Percentiles rank a stretch among this genome's conserved stretches.
phyloP scores from a whole-genome alignment of 1,140 invertebrate species.

The Hycleus cichorii region DNA sequence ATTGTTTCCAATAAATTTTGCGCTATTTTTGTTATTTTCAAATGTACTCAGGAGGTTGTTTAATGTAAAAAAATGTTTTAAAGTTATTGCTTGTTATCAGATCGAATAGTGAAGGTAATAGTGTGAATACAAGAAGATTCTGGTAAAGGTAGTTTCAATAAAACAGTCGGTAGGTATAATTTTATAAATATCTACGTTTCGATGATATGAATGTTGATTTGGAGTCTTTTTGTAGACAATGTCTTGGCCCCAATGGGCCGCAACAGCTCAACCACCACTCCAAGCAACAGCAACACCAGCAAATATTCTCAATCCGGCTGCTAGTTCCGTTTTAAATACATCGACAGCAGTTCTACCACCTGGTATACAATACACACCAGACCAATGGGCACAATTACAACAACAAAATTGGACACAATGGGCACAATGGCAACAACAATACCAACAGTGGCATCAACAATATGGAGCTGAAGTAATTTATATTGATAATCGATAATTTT shows the following conservation, averaged over 20 bases:
- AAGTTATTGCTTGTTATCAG: background rate
- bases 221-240: slow-evolving; percentile 19
- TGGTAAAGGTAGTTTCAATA: background rate
- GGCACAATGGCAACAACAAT: slow-evolving; percentile 77
- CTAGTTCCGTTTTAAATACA: background rate
- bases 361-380: slow-evolving; percentile 55
- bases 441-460: slow-evolving; percentile 74
- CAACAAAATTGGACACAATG: slow-evolving; percentile 78
- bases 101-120: background rate
- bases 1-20: no score
- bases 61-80: background rate
- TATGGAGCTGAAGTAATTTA: slow-evolving; percentile 65
- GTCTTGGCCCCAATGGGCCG: slow-evolving; percentile 30
- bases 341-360: slow-evolving; percentile 35
- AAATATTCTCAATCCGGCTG: slow-evolving; percentile 22
- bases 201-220: background rate
- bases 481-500: background rate
- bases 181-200: background rate
- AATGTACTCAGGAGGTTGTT: background rate
- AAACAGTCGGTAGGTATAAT: slow-evolving; percentile 1
- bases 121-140: background rate
- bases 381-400: slow-evolving; percentile 58
- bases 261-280: background rate
- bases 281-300: slow-evolving; percentile 8
- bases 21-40: no score